A percentile compares a stretch with the other conserved stretches of the same genome.
phyloP scores from a whole-genome alignment of 2,113 vertebrate species.

The Pristiophorus japonicus region DNA sequence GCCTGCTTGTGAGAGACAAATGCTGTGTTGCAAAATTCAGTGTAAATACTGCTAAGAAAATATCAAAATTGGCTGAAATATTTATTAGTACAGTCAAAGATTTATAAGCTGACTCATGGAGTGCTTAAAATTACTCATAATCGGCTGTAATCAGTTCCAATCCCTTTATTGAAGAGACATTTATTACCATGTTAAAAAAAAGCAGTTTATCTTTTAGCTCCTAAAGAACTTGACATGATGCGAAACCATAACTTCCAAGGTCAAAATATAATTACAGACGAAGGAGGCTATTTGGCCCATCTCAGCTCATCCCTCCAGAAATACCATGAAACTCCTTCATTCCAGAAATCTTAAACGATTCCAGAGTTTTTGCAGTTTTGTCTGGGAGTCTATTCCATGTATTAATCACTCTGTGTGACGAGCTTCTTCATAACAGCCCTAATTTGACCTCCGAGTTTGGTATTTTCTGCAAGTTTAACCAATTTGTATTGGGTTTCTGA shows the following conservation, averaged over 20 bases:
- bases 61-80: neutral
- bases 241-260: neutral
- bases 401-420: neutral
- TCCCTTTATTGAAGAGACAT: neutral
- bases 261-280: neutral
- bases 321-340: neutral
- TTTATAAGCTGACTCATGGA: neutral
- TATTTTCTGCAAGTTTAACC: neutral
- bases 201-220: neutral
- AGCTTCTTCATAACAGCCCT: neutral
- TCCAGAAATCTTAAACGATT: neutral
- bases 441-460: neutral
- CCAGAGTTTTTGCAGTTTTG: neutral
- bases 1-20: neutral
- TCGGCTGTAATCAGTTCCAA: neutral
- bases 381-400: neutral
- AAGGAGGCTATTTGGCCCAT: neutral
- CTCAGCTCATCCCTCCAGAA: neutral
- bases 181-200: neutral
- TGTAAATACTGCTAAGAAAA: neutral
- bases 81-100: neutral
- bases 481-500: neutral
- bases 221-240: neutral
- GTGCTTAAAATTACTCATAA: neutral
- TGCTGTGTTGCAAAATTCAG: neutral